Base-by-base conservation (phyloP, 2,888 invertebrate species). In the Agonum fuliginosum region DNA sequence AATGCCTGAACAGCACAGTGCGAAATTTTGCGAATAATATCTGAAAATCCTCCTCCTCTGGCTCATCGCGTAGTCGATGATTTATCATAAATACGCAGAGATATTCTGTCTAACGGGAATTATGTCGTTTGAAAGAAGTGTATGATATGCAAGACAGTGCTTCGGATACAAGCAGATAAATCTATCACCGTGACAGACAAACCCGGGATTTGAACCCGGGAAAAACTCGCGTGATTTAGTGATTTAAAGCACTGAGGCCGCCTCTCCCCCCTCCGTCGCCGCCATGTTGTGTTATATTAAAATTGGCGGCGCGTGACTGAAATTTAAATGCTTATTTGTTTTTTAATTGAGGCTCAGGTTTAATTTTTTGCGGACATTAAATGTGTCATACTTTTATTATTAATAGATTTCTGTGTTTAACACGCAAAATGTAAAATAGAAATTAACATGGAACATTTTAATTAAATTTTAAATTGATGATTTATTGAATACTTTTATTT, bases 31-130 rank as follows among this genome's bases (percentile, higher is more conserved):
- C n/a, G n/a, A n/a, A n/a, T n/a, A n/a, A n/a, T n/a, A n/a, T n/a
- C n/a, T n/a, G n/a, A 19, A 48, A 20, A 19, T 20, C 10, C 48
- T 2, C 48, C 24, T 3, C 19, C 48, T 10, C 24, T 54, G 20
- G 54, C 1, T n/a, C 3, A 54, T 54, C 24, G n/a, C n/a, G n/a
- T n/a, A 54, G 65, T 17, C 17, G 14, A 75, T 75, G 75, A 75
- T 75, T 75, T 75, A 75, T 75, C 46, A 75, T 75, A 65, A 75
- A 75, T 75, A 75, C 75, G 30, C 48, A 20, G 34, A 43, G 65
- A 43, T 75, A 75, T 65, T 65, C 65, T 24, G 30, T 48, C 46
- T 75, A 75, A 75, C 75, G 67, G 75, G 46, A 65, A 65, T 46
- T 17, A 65, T 75, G 75, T 75, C 65, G 19, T 62, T 46, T 27